Percentiles rank a stretch among this genome's conserved stretches.
Evolutionary conservation across 2,797 vertebrate species (phyloP).

Genomic region (Potorous gilbertii): DNA sequence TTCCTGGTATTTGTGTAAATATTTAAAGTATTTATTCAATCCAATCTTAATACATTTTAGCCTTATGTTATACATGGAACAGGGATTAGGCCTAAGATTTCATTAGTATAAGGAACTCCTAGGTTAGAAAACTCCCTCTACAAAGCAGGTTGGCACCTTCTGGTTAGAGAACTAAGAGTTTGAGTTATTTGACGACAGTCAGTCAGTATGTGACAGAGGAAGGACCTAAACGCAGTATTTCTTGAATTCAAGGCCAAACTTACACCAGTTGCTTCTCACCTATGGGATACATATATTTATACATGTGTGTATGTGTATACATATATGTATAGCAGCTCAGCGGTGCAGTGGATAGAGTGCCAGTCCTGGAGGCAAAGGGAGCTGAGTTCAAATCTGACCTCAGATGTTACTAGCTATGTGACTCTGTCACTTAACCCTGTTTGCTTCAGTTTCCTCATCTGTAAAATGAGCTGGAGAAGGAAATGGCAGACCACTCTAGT

Average conservation of each 20-base stretch:
- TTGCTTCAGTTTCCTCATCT: not conserved
- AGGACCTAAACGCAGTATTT: not conserved
- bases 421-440: not conserved
- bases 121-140: not conserved
- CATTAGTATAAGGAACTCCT: not conserved
- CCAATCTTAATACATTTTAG: not conserved
- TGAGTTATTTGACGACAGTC: not conserved
- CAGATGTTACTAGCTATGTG: not conserved
- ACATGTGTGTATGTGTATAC: not conserved
- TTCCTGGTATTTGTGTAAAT: not conserved
- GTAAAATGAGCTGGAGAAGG: not conserved
- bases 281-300: not conserved
- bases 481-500: no score
- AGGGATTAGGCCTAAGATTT: not conserved
- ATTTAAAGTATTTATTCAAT: not conserved
- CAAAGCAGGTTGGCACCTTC: not conserved
- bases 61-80: not conserved
- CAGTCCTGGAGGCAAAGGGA: not conserved
- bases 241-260: not conserved
- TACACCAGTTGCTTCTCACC: not conserved
- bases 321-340: not conserved
- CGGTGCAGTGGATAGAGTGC: not conserved
- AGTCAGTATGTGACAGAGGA: not conserved
- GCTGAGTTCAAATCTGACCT: not conserved
- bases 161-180: not conserved